Base-by-base conservation (phyloP, 2,888 invertebrate genomes). In the Volucella zonaria region DNA sequence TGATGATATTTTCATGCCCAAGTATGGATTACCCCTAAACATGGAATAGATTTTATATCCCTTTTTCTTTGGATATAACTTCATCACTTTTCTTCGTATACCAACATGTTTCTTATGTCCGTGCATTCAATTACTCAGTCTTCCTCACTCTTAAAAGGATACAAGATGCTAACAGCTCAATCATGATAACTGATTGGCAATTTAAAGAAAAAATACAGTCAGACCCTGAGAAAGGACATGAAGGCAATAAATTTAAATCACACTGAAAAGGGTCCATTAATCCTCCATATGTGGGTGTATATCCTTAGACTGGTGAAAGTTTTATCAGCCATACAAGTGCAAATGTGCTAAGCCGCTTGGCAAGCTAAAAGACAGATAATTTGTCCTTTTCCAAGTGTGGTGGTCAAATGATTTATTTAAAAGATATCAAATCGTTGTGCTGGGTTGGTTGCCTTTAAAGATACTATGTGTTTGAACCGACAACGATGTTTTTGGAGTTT, bases 181-280 rank as follows among this genome's bases (percentile, higher is more conserved):
- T 81, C 76, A 70, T 70, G 81, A 81, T 76, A 81, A 81, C 81
- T 81, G 81, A 81, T 80, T 74, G 75, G 70, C 71, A 76, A 81
- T 76, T 76, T 71, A 38, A 81, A 61, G 52, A 47, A 81, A 62
- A 70, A 71, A 59, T 76, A 59, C 59, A 49, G 52, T 52, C 68
- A 70, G 15, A 64, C 43, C 62, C 52, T 43, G 23, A 52, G 59
- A 47, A 70, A 71, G 51, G 47, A 76, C 38, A 79, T 79, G 73
- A 76, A 43, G 70, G 76, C 64, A 76, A 81, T 81, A 76, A 81
- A 71, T 81, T 81, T 66, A 70, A 71, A 81, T 81, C 81, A 76
- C 76, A 23, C 70, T 76, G 14, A 71, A 81, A 76, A 59, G 76
- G 71, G 18, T 70, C 81, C 59, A 76, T 76, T 70, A 58, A 43